Evolutionary conservation across 2,888 invertebrate genomes (phyloP).

Genomic region (Trichacis sp.): DNA sequence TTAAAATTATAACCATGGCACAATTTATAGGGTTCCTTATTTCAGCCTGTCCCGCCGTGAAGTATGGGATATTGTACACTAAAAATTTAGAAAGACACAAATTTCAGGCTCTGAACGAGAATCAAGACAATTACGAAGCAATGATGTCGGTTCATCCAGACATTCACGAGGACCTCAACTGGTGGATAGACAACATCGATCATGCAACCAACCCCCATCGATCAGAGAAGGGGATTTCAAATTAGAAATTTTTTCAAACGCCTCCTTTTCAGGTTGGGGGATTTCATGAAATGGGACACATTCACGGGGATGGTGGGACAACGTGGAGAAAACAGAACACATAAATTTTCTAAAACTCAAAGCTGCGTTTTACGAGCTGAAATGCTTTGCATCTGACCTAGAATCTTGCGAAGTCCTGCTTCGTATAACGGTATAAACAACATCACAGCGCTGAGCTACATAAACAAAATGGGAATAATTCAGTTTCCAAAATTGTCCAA

Average conservation of each 20-base stretch:
- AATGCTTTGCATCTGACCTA: neutral
- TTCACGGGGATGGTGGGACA: conserved; percentile 17
- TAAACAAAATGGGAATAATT: too few species aligned
- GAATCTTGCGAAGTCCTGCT: neutral
- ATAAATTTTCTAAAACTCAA: conserved; percentile 11
- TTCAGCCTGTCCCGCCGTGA: neutral
- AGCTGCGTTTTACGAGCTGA: neutral
- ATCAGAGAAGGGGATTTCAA: neutral
- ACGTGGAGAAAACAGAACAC: neutral
- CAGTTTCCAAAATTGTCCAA: neutral
- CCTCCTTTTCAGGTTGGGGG: conserved; percentile 17
- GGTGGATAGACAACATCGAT: too few species aligned
- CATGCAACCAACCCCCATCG: too few species aligned
- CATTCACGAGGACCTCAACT: too few species aligned
- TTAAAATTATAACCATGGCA: too few species aligned
- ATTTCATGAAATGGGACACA: neutral
- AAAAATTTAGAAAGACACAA: neutral
- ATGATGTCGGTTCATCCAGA: neutral
- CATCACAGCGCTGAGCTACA: too few species aligned
- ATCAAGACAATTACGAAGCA: neutral
- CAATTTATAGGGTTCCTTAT: too few species aligned
- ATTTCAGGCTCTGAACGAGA: neutral
- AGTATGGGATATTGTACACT: neutral
- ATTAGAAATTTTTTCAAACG: conserved; percentile 23
- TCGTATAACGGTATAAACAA: too few species aligned